Evolutionary conservation across 1,140 invertebrate genomes (phyloP), one percentile per base, ranked within the genome.

Genomic region (Ladona fulva): DNA sequence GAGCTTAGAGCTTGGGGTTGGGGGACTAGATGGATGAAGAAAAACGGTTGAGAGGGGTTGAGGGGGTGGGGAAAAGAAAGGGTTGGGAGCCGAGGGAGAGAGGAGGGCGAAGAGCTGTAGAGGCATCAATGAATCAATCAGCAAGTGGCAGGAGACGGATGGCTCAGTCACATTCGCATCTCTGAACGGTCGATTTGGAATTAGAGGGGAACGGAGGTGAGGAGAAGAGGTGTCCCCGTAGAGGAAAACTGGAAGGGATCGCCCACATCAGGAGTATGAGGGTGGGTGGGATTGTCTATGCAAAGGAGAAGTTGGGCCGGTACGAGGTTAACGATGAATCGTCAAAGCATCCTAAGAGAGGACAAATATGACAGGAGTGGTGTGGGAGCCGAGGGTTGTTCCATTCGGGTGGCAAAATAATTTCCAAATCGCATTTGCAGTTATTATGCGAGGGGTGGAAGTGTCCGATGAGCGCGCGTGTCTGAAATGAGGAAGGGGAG

Each of bases 61-160:
- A 19, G 10, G 44, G 44, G 44, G 44, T 11, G 44, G 44, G 44
- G 44, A 52, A 19, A 52, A 19, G 10, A 19, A 10, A 10, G 44
- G 44, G 44, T 10, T 11, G 44, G 44, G 19, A 19, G 44, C 10
- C 19, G 44, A 52, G 44, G 44, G 19, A 19, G 10, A 10, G 44
- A 11, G 10, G 44, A 52, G 44, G 44, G 10, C 10, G 44, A 10
- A 19, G 19, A 52, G 44, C 10, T 52, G 14, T 3, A 22, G n/a
- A 66, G 52, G 52, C 52, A 66, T 66, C 52, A 66, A 66, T 66
- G 52, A 66, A 66, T 66, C 52, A 66, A 66, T 66, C 52, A 66
- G 52, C 52, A 66, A 66, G 52, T 66, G 52, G 52, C 52, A 66
- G 52, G 52, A 66, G 52, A 66, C 52, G 14, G 52, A 66, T 66